Base-by-base conservation (phyloP, 2,888 invertebrate species). In the Auanema freiburgensis region DNA sequence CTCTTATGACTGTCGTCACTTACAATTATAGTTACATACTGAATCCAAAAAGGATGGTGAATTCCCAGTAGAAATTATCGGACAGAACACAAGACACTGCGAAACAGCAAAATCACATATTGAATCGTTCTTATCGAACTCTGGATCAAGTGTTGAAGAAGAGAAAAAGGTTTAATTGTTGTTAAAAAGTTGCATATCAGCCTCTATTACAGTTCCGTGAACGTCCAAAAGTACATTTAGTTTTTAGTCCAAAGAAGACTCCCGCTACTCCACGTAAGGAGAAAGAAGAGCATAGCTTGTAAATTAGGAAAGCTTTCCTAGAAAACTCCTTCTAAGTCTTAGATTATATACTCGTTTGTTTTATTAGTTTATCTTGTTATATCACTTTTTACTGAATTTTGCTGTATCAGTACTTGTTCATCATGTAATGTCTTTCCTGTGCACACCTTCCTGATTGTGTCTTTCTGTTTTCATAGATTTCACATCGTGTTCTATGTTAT, bases 21-120 rank as follows among this genome's bases (percentile, higher is more conserved):
- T 8, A 46, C 10, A 21, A 5, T 59, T 59, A 16, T 42, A 64
- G 60, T 59, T 69, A 11, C 69, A 69, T 50, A 69, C 69, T 4
- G 69, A 69, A 42, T 57, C 63, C 14, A 66, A 65, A 58, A 63
- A 63, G 50, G 69, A 69, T 40, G 69, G 69, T 18, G 61, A 66
- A 40, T 69, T 69, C 54, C 69, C 69, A 8, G 65, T 69, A 11
- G 69, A 69, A 44, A 46, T 69, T 3, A 25, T 43, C 49, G 69
- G 64, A 44, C 33, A 18, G 40, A 56, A 55, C 11, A 42, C 58
- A 42, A 49, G 25, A 21, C 25, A 52, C 25, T 66, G 66, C 51
- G 63, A 57, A 55, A 49, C 57, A 1, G 69, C 69, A 14, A 57
- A 63, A 24, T 43, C 33, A 10, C 63, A 63, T 33, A 69, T 69